A percentile compares a stretch with the other conserved stretches of the same genome.
Conservation (phyloP, 2,113 vertebrate species). For the Alethe diademata region DNA sequence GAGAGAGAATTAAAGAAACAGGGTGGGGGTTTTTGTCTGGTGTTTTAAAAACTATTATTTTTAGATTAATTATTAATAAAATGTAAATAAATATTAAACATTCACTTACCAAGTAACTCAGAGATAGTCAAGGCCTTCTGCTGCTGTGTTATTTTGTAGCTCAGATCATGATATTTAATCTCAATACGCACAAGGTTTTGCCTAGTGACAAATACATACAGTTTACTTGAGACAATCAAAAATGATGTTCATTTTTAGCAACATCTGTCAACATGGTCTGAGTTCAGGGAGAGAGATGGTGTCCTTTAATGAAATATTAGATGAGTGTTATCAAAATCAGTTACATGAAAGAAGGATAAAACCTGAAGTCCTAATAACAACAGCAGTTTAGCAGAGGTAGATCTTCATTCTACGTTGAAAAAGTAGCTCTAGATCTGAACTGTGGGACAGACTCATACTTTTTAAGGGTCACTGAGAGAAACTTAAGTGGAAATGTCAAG, state of each 20-base stretch:
- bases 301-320: background rate
- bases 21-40: accelerated
- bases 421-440: background rate
- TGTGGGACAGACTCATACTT: background rate
- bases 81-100: background rate
- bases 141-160: slow-evolving; percentile 78
- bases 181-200: slow-evolving; percentile 78
- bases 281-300: background rate
- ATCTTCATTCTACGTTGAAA: background rate
- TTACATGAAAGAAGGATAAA: background rate
- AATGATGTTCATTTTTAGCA: background rate
- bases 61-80: background rate
- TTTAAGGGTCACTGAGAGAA: background rate
- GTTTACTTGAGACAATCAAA: background rate
- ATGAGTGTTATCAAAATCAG: background rate
- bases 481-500: background rate
- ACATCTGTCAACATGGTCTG: background rate
- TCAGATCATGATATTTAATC: slow-evolving; percentile 77
- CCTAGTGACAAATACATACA: slow-evolving; percentile 49
- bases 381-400: background rate
- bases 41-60: background rate
- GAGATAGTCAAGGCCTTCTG: slow-evolving; percentile 75
- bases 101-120: slow-evolving; percentile 75
- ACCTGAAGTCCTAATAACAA: background rate
- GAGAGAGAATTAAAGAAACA: background rate